These are phyloP conservation scores for Leucozona laternaria DNA, from an alignment of 2,888 invertebrate genomes.

Conservation along the genomic window DNA sequence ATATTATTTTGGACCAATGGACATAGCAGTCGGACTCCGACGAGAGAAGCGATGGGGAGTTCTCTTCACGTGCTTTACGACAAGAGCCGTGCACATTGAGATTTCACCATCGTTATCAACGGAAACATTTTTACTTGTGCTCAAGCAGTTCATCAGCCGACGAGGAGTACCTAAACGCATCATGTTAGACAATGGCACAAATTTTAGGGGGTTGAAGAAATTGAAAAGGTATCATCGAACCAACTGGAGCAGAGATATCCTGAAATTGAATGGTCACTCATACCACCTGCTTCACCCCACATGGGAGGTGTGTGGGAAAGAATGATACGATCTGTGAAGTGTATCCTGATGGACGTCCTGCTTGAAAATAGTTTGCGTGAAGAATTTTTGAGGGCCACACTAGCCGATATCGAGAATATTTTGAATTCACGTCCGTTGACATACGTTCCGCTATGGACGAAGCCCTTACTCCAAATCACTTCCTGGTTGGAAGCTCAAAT, in stretches of 20 bases:
- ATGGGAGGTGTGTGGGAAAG: slow-evolving; percentile 45
- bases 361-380: background rate
- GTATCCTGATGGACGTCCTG: slow-evolving; percentile 57
- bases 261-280: background rate
- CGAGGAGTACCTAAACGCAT: too few relatives aligned
- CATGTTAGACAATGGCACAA: too few relatives aligned
- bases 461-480: slow-evolving; percentile 2
- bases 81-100: too few relatives aligned
- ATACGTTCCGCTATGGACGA: background rate
- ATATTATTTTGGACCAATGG: too few relatives aligned
- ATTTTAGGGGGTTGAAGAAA: too few relatives aligned
- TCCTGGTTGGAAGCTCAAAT: slow-evolving; percentile 41
- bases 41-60: too few relatives aligned
- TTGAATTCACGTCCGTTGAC: background rate
- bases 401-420: background rate
- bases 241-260: slow-evolving; percentile 43
- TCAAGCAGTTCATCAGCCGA: too few relatives aligned
- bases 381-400: too few relatives aligned
- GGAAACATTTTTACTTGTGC: too few relatives aligned
- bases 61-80: too few relatives aligned
- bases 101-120: too few relatives aligned
- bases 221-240: background rate
- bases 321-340: slow-evolving; percentile 69
- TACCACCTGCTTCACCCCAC: background rate
- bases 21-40: too few relatives aligned